Base-by-base conservation (phyloP, 2,113 vertebrate genomes). In the Python bivittatus region DNA sequence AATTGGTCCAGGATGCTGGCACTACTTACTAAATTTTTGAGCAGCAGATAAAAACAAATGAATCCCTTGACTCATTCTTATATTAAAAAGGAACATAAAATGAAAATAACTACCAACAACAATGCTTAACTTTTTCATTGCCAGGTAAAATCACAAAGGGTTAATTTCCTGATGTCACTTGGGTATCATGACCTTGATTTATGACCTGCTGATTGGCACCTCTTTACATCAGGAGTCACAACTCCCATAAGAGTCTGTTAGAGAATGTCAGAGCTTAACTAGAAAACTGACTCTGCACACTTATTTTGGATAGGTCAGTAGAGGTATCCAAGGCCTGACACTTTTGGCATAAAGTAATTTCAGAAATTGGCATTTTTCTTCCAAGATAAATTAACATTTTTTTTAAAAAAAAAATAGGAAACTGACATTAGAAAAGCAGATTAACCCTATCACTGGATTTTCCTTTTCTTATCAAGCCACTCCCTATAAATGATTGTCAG, bases 181-280 rank as follows among this genome's bases (percentile, higher is more conserved):
- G 60, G 60, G 23, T 60, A 54, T 9, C 38, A 20, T 91, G 91
- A 91, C 91, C 91, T 91, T 87, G 12, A 22, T 42, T 68, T 25
- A 42, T 56, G 84, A 91, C 60, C 52, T 68, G 57, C 60, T 23
- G 29, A 57, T 64, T 86, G 83, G 58, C 48, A 25, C 84, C 84
- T 68, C 86, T 68, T 86, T 68, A 86, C 84, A 54, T 56, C 52
- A 27, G 48, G 60, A 91, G 58, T 38, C 60, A 54, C 10, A 54
- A 53, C n/a, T 87, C 91, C 84, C 91, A 33, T 38, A 48, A 86
- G 84, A n/a, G 22, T 91, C n/a, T 86, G 68, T 91, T 91, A 87
- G 84, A 87, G 60, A 87, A 57, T 33, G 42, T 61, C 56, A 91
- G 79, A n/a, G 60, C 84, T 54, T 91, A 54, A 91, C 68, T 53